Evolutionary conservation across 2,797 vertebrate genomes (phyloP).

Genomic region (Lophotriccus pileatus): DNA sequence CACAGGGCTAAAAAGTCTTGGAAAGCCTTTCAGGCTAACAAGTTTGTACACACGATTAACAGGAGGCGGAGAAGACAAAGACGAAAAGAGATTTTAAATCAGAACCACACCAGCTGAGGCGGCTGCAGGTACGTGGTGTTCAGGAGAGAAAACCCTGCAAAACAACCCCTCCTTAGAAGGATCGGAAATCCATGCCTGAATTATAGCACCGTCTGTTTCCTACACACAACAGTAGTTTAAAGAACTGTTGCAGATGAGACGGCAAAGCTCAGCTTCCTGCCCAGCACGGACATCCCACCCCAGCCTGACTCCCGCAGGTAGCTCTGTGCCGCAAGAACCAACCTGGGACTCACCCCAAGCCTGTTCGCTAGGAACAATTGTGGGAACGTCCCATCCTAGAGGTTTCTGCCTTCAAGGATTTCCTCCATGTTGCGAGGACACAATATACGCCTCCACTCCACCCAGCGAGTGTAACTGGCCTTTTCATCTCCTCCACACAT

Average conservation of each 20-base stretch:
- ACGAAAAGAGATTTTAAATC: background rate
- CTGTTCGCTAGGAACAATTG: background rate
- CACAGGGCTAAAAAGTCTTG: background rate
- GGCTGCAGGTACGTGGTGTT: background rate
- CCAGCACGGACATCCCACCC: rapidly evolving
- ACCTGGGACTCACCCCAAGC: background rate
- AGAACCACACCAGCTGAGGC: background rate
- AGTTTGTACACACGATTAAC: background rate
- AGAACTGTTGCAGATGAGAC: background rate
- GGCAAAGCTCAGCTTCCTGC: background rate
- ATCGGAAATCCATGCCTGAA: background rate
- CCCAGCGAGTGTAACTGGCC: rapidly evolving
- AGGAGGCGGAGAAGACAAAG: background rate
- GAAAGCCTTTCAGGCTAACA: background rate
- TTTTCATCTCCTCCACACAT: constrained; percentile 5
- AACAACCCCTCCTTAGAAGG: background rate
- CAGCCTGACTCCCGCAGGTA: background rate
- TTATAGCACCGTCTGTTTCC: background rate
- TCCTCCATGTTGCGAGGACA: background rate
- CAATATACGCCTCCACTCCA: background rate
- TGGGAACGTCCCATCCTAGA: background rate
- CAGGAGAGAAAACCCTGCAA: rapidly evolving
- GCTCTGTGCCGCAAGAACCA: background rate
- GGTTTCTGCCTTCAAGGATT: constrained; percentile 17
- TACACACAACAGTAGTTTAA: background rate